Percentiles rank a stretch among this genome's conserved stretches.
phyloP scores from a whole-genome alignment of 2,888 invertebrate genomes.

The Sceliomorpha sp. region DNA sequence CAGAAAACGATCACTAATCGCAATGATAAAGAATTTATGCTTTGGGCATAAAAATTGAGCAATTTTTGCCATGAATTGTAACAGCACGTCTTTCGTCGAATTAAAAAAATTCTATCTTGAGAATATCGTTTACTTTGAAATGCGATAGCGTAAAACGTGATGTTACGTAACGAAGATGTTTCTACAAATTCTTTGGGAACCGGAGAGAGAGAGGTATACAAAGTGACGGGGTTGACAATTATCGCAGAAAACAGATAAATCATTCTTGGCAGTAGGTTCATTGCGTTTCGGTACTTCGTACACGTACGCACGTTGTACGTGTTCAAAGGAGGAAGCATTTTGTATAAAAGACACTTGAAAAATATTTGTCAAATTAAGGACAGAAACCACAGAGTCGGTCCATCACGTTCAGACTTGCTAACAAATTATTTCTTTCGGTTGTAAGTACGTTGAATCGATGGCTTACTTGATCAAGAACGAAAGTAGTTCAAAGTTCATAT shows the following conservation, averaged over 20 bases:
- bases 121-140: too few species aligned
- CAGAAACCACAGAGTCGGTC: constrained; percentile 45
- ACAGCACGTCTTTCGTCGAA: too few species aligned
- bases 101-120: too few species aligned
- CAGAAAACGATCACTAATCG: too few species aligned
- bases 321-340: constrained; percentile 43
- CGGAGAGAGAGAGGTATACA: background rate
- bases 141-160: background rate
- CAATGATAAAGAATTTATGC: background rate
- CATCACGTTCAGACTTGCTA: constrained; percentile 31
- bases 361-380: constrained; percentile 30
- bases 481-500: constrained; percentile 11
- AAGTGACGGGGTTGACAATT: constrained; percentile 20
- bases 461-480: background rate
- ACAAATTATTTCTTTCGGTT: constrained; percentile 1
- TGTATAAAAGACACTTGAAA: constrained; percentile 45
- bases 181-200: background rate
- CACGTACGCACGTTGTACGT: constrained; percentile 21
- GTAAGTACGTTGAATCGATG: background rate
- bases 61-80: constrained; percentile 1
- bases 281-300: constrained; percentile 25
- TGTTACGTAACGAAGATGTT: background rate
- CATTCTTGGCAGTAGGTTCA: constrained; percentile 46
- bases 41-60: constrained; percentile 39
- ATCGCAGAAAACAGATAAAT: constrained; percentile 31